These are phyloP conservation scores for Bathynomus jamesi DNA, from an alignment of 1,140 invertebrate genomes.

Conservation along the genomic window DNA sequence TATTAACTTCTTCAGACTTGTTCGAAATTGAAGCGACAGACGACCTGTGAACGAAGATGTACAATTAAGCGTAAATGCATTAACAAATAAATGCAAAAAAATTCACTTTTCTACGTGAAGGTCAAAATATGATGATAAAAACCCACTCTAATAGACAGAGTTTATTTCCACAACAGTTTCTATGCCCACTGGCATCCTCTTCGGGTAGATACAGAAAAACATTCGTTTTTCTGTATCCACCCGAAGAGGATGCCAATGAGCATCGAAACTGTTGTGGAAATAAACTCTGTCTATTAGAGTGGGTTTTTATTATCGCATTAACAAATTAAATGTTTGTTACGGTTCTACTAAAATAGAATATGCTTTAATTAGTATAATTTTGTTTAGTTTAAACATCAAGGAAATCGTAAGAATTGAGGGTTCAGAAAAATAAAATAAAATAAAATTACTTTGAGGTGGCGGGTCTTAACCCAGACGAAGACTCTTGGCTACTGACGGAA, in stretches of 20 bases:
- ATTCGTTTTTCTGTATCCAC: no score
- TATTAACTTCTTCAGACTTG: slow-evolving; percentile 32
- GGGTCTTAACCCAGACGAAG: slow-evolving; percentile 35
- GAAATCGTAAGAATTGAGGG: no score
- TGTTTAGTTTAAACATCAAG: no score
- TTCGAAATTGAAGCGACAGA: slow-evolving; percentile 30
- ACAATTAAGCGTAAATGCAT: background rate
- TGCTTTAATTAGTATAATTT: background rate
- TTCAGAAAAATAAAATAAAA: background rate
- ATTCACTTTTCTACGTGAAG: background rate
- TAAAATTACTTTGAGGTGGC: slow-evolving; percentile 31
- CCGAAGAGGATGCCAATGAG: no score
- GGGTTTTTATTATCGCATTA: background rate
- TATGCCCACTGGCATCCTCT: no score
- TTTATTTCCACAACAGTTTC: no score
- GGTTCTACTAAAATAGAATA: background rate
- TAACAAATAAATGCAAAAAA: background rate
- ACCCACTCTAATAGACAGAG: background rate
- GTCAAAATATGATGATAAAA: background rate
- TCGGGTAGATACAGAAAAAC: no score
- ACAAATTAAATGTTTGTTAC: background rate
- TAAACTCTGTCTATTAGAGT: background rate
- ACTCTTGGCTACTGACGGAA: slow-evolving; percentile 46
- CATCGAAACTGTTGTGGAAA: no score
- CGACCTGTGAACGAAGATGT: slow-evolving; percentile 17